Conservation (phyloP, 1,140 invertebrate species). For the Batillaria attramentaria region DNA sequence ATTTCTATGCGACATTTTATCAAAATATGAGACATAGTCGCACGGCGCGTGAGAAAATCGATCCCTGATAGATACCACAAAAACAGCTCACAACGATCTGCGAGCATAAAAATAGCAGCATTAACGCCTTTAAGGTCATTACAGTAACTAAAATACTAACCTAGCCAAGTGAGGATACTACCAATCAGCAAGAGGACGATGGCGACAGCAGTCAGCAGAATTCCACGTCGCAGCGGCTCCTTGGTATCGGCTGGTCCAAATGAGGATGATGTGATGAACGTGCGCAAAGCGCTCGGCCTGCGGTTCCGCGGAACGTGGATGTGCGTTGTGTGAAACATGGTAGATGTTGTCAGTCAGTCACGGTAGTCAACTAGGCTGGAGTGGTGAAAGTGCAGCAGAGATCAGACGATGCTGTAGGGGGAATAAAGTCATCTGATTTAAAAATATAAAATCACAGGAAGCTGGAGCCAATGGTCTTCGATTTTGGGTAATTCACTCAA, state of each 20-base stretch:
- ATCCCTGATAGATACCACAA: too few relatives aligned
- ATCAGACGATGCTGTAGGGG: too few relatives aligned
- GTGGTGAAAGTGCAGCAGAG: background rate
- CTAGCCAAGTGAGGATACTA: constrained; percentile 50
- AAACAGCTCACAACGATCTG: too few relatives aligned
- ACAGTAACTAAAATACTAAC: constrained; percentile 26
- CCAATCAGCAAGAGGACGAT: constrained; percentile 46
- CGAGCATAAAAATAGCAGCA: too few relatives aligned
- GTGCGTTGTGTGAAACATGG: constrained; percentile 49
- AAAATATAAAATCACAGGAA: background rate
- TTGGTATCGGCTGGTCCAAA: constrained; percentile 46
- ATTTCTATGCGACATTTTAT: too few relatives aligned
- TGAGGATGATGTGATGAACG: constrained; percentile 51
- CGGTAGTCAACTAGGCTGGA: background rate
- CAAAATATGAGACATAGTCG: too few relatives aligned
- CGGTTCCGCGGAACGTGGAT: constrained; percentile 43
- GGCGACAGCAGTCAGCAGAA: constrained; percentile 48
- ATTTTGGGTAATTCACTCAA: background rate
- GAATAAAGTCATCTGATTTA: background rate
- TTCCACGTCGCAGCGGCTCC: constrained; percentile 46
- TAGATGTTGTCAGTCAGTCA: background rate
- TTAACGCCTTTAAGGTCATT: too few relatives aligned
- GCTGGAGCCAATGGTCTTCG: background rate
- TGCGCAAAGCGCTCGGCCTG: constrained; percentile 40
- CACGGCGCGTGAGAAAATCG: too few relatives aligned